phyloP scores from a whole-genome alignment of 2,888 invertebrate genomes.

The Sisyra nigra region DNA sequence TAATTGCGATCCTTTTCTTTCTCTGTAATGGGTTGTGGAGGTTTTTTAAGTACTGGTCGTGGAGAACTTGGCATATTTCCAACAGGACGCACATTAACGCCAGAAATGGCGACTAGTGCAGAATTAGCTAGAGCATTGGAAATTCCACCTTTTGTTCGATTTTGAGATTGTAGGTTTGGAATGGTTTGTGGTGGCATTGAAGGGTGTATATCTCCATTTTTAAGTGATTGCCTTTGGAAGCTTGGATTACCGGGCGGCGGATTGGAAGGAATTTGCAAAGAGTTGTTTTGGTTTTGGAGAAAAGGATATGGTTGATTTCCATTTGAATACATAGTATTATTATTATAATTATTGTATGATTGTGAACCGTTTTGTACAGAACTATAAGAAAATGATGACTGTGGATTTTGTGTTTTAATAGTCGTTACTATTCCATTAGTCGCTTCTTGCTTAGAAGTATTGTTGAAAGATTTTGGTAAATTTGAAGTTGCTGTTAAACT shows the following conservation, averaged over 20 bases:
- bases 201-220: not conserved
- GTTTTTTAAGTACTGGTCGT: not conserved
- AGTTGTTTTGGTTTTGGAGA: not conserved
- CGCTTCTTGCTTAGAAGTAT: no score
- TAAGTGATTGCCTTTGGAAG: not conserved
- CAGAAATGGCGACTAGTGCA: conserved; percentile 1
- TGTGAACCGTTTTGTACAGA: not conserved
- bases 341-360: not conserved
- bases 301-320: not conserved
- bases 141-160: not conserved
- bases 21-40: not conserved
- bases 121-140: conserved; percentile 1
- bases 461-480: not conserved
- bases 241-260: no score
- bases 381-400: not conserved
- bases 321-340: not conserved
- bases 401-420: not conserved
- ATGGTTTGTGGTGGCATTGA: not conserved
- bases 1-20: conserved; percentile 7
- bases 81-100: not conserved
- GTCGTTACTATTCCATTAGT: not conserved
- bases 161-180: conserved; percentile 1
- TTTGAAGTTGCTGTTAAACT: not conserved
- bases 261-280: not conserved
- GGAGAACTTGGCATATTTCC: not conserved